Evolutionary conservation across 2,113 vertebrate species (phyloP).

Genomic region (Capreolus pygargus): DNA sequence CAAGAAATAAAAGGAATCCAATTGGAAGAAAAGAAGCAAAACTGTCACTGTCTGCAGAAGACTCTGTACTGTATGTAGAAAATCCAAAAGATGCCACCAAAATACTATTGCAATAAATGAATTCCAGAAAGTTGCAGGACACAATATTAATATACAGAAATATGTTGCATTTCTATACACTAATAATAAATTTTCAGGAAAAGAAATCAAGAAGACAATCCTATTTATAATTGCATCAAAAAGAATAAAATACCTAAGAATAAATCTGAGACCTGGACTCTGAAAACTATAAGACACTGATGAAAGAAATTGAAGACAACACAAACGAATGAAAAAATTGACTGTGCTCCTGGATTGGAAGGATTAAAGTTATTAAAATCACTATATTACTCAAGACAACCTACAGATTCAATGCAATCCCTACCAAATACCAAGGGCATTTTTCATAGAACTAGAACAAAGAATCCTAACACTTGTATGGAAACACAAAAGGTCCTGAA

Average conservation of each 20-base stretch:
- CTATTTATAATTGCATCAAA: background rate
- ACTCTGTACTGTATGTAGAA: background rate
- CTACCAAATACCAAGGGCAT: background rate
- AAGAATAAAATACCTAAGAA: background rate
- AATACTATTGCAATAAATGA: background rate
- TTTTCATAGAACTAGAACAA: background rate
- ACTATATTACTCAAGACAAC: background rate
- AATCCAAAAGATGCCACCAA: background rate
- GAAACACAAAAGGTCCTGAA: background rate
- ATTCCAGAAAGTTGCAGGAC: background rate
- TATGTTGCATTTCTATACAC: background rate
- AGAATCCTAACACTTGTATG: background rate
- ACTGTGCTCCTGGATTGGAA: background rate
- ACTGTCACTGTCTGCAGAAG: background rate
- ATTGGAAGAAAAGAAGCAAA: background rate
- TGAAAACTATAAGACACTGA: background rate
- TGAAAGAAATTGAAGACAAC: background rate
- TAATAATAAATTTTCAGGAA: background rate
- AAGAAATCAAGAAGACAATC: background rate
- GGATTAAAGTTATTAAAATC: background rate
- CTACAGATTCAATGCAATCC: background rate
- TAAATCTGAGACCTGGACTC: background rate
- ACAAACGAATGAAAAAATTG: background rate
- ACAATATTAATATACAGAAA: background rate
- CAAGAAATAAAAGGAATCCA: background rate